phyloP scores from a whole-genome alignment of 1,140 invertebrate species.

The Zophobas morio region DNA sequence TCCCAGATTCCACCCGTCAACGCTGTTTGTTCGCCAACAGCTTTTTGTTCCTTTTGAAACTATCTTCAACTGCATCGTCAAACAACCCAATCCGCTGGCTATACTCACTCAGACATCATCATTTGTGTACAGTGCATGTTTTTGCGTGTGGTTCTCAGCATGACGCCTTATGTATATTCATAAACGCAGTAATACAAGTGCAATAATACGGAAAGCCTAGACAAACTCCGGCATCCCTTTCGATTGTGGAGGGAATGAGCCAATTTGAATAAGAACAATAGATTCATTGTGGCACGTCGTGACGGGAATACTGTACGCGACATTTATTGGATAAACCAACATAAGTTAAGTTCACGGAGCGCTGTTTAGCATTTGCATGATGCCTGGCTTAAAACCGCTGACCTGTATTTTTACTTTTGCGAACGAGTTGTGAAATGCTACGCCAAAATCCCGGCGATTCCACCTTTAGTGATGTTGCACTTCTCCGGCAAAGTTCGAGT shows the following conservation, averaged over 20 bases:
- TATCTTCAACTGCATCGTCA: no score
- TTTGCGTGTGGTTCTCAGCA: slow-evolving; percentile 11
- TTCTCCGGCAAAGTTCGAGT: slow-evolving; percentile 22
- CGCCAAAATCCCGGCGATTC: background rate
- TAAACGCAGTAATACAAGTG: slow-evolving; percentile 50
- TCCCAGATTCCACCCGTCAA: no score
- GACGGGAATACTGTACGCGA: slow-evolving; percentile 50
- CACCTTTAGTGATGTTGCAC: slow-evolving; percentile 10
- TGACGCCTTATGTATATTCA: slow-evolving; percentile 49
- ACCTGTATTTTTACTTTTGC: slow-evolving; percentile 20
- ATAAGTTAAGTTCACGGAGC: slow-evolving; percentile 48
- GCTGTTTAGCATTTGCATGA: slow-evolving; percentile 40
- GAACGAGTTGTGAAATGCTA: slow-evolving; percentile 11
- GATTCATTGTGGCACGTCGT: slow-evolving; percentile 51
- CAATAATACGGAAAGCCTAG: slow-evolving; percentile 52
- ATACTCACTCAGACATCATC: no score
- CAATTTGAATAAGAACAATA: slow-evolving; percentile 54
- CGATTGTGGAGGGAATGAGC: slow-evolving; percentile 49
- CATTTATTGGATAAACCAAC: slow-evolving; percentile 48
- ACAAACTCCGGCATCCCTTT: slow-evolving; percentile 49
- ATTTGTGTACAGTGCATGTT: background rate
- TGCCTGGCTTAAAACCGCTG: slow-evolving; percentile 10
- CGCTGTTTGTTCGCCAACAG: no score
- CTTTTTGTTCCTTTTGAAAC: no score
- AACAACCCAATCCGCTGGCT: no score